These are phyloP conservation scores for Parasteatoda lunata DNA, from an alignment of 2,888 invertebrate genomes.

Conservation along the genomic window DNA sequence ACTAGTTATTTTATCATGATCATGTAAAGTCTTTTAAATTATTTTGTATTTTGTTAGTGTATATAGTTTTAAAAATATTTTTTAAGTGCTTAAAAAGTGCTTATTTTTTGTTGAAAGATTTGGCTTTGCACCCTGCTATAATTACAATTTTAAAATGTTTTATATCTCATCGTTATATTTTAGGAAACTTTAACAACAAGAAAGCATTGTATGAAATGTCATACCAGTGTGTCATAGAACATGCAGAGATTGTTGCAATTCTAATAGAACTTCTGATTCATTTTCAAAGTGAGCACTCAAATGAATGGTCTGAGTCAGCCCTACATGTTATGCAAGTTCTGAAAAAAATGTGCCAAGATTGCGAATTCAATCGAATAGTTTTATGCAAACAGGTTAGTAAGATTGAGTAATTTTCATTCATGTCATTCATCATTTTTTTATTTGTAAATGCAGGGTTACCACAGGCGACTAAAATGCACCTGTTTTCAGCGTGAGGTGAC, in stretches of 20 bases:
- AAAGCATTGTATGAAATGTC: slow-evolving; percentile 22
- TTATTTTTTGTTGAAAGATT: too few relatives aligned
- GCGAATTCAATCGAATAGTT: slow-evolving; percentile 41
- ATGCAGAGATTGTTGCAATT: slow-evolving; percentile 60
- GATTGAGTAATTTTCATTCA: background rate
- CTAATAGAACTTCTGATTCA: slow-evolving; percentile 47
- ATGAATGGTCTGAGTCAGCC: slow-evolving; percentile 34
- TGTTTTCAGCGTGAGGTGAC: too few relatives aligned
- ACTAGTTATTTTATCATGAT: too few relatives aligned
- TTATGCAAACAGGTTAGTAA: slow-evolving; percentile 41
- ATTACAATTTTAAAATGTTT: background rate
- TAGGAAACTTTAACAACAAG: slow-evolving; percentile 23
- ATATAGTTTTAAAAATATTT: too few relatives aligned
- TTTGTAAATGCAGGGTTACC: too few relatives aligned
- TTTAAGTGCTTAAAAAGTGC: too few relatives aligned
- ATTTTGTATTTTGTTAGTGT: too few relatives aligned
- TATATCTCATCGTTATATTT: background rate
- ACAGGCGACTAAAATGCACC: too few relatives aligned
- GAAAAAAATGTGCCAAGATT: slow-evolving; percentile 54
- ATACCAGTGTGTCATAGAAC: slow-evolving; percentile 45
- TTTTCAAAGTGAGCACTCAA: slow-evolving; percentile 24
- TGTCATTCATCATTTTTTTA: too few relatives aligned
- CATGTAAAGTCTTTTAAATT: too few relatives aligned
- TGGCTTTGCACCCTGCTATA: too few relatives aligned
- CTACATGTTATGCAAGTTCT: slow-evolving; percentile 46